Evolutionary conservation across 2,797 vertebrate genomes (phyloP).

Genomic region (Paramormyrops hopkinsi): DNA sequence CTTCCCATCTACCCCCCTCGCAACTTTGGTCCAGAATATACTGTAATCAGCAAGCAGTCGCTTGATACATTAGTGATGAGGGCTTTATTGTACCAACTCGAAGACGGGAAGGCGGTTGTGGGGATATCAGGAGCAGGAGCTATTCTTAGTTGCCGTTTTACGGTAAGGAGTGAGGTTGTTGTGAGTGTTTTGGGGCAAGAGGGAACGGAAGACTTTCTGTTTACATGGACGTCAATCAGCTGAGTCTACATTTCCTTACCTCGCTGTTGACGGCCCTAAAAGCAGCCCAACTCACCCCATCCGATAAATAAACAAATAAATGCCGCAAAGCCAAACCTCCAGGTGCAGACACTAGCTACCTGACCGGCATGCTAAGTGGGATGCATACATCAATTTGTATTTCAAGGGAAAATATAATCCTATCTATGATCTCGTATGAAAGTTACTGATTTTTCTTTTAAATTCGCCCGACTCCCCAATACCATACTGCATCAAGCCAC

Average conservation of each 20-base stretch:
- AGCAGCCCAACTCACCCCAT: background rate
- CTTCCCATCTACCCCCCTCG: background rate
- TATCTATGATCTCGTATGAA: background rate
- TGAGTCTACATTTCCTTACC: background rate
- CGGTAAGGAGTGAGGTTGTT: background rate
- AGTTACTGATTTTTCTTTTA: slow-evolving; percentile 5
- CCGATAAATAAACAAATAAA: background rate
- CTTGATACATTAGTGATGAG: slow-evolving; percentile 58
- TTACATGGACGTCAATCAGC: slow-evolving; percentile 16
- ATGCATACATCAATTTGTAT: background rate
- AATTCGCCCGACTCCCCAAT: background rate
- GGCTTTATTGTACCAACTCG: slow-evolving; percentile 46
- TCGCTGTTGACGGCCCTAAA: background rate
- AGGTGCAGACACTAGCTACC: background rate
- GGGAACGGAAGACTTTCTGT: slow-evolving; percentile 6
- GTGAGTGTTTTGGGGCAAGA: background rate
- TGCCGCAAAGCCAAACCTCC: slow-evolving; percentile 4
- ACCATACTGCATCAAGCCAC: background rate
- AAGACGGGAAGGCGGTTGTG: slow-evolving; percentile 46
- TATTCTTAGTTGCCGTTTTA: slow-evolving; percentile 21
- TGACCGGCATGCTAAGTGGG: background rate
- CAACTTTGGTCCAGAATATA: slow-evolving; percentile 12
- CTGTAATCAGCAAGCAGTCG: slow-evolving; percentile 48
- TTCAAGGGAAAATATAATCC: slow-evolving; percentile 9
- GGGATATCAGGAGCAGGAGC: slow-evolving; percentile 39